Conservation (phyloP, 2,797 vertebrate species). For the Lepidocolaptes lacrymiger region DNA sequence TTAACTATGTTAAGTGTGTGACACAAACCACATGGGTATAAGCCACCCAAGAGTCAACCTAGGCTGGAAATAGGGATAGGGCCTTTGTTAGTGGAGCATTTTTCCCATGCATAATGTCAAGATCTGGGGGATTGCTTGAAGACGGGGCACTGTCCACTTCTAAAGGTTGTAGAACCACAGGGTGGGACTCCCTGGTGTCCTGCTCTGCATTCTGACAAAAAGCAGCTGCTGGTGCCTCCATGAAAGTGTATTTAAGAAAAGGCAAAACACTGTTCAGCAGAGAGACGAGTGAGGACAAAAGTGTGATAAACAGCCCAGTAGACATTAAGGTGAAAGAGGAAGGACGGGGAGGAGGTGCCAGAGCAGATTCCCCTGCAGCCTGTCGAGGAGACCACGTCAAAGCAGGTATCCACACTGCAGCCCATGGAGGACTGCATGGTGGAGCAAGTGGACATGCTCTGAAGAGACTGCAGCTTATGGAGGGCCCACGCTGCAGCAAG, state of each 20-base stretch:
- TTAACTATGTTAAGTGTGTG: not conserved
- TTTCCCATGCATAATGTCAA: accelerated
- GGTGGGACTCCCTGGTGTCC: not conserved
- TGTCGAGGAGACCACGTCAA: not conserved
- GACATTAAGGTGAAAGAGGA: not conserved
- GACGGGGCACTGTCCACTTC: not conserved
- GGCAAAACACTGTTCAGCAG: not conserved
- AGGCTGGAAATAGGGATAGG: not conserved
- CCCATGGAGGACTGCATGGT: not conserved
- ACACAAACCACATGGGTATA: not conserved
- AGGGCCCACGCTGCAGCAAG: not conserved
- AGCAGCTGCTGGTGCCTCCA: not conserved
- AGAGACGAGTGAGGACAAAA: not conserved
- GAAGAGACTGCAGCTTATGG: not conserved
- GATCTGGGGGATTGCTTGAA: not conserved
- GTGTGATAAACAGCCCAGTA: not conserved
- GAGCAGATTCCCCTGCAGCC: not conserved
- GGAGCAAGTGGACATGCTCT: not conserved
- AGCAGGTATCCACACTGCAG: not conserved
- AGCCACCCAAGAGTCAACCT: not conserved
- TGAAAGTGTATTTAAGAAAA: not conserved
- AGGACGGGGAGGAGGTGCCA: not conserved
- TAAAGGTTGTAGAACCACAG: not conserved
- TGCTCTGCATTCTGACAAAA: not conserved
- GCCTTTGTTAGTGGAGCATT: not conserved